Evolutionary conservation across 2,888 invertebrate species (phyloP).

Genomic region (Aleiodes alternator): DNA sequence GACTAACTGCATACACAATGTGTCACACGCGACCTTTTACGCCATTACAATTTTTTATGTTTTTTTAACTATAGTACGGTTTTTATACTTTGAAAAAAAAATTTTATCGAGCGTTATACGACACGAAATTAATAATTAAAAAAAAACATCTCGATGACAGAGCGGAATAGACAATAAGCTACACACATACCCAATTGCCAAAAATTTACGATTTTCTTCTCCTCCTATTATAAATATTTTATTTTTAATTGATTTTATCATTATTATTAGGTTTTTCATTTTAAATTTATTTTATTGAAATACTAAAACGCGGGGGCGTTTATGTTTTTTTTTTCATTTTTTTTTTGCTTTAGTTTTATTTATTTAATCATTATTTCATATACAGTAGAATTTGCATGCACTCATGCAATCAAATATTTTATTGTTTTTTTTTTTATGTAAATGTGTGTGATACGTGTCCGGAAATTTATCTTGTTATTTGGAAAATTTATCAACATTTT

Average conservation of each 20-base stretch:
- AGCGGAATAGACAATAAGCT: constrained; percentile 47
- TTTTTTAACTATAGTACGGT: constrained; percentile 28
- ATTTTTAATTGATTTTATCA: constrained; percentile 12
- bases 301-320: constrained; percentile 29
- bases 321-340: constrained; percentile 22
- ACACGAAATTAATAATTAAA: constrained; percentile 18
- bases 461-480: constrained; percentile 19
- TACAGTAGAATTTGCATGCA: constrained; percentile 9
- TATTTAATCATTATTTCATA: not conserved
- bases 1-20: not conserved
- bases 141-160: constrained; percentile 38
- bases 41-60: constrained; percentile 2
- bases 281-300: constrained; percentile 20
- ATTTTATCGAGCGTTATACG: constrained; percentile 37
- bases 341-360: not conserved
- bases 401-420: not conserved
- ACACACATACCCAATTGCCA: constrained; percentile 31
- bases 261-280: not conserved
- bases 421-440: constrained; percentile 21
- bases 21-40: not conserved
- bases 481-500: constrained; percentile 1
- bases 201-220: constrained; percentile 13
- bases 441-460: constrained; percentile 14
- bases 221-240: constrained; percentile 23
- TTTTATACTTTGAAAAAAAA: not conserved